phyloP scores from a whole-genome alignment of 2,888 invertebrate species.

The Cryptocephalus primarius region DNA sequence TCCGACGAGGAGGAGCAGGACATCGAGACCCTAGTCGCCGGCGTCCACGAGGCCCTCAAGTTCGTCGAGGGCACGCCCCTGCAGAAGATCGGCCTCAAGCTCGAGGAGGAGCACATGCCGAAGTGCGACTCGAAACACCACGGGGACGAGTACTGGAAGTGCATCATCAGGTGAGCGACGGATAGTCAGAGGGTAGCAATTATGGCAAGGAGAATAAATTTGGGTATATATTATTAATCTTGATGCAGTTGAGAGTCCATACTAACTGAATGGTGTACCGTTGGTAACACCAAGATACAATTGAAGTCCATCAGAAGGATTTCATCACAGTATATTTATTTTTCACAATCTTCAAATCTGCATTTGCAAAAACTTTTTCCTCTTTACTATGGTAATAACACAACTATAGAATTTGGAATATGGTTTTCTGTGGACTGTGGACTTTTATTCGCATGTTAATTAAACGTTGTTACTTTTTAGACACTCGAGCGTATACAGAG shows the following conservation, averaged over 20 bases:
- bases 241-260: too few relatives aligned
- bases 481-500: conserved; percentile 18
- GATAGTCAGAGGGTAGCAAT: too few relatives aligned
- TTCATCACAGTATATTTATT: too few relatives aligned
- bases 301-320: too few relatives aligned
- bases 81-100: conserved; percentile 42
- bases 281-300: too few relatives aligned
- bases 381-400: too few relatives aligned
- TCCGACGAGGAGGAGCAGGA: conserved; percentile 49
- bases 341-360: too few relatives aligned
- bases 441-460: not conserved
- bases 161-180: conserved; percentile 33
- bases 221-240: too few relatives aligned
- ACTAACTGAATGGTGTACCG: too few relatives aligned
- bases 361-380: not conserved
- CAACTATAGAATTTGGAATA: too few relatives aligned
- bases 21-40: conserved; percentile 45
- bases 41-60: conserved; percentile 47
- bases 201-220: too few relatives aligned
- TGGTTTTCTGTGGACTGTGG: too few relatives aligned
- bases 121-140: conserved; percentile 37
- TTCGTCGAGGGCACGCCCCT: conserved; percentile 49
- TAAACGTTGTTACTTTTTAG: conserved; percentile 3
- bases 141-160: conserved; percentile 58
- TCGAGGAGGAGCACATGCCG: conserved; percentile 31